Evolutionary conservation across 2,113 vertebrate species (phyloP), one percentile per base, ranked within the genome.

Genomic region (Strix aluco): DNA sequence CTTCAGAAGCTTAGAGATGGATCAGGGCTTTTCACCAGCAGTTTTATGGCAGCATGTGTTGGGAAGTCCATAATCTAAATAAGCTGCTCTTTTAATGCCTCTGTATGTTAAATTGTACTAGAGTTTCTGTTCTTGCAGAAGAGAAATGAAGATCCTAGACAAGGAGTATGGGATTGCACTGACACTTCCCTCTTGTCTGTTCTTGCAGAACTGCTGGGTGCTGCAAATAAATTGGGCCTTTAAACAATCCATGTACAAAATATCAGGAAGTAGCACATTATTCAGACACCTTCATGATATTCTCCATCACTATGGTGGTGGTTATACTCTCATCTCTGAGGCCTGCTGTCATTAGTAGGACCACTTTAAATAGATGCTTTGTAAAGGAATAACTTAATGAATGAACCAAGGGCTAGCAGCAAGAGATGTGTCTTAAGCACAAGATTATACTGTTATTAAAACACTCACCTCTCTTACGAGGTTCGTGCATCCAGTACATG

Each of bases 241-340:
- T 49, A 42, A 4, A 4, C 16, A 47, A 20, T 32, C 25, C 10
- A 0, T 18, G 4, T 13, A 11, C 6, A 15, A 38, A 58, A 15
- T 17, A 11, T 0, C 8, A 19, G 22, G 11, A 57, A 3, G 20
- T 6, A 29, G 21, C 1, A 12, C 23, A 0, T 65, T 11, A 5
- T 25, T 26, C 25, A 34, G 40, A 3, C 5, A 21, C 23, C 15
- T 54, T 54, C 8, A 0, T 10, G 57, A 32, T 66, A 13, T 54
- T 90, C 22, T n/a, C 12, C 38, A 59, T 44, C 27, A 13, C 3
- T 7, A 5, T 36, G 17, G 14, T 47, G 29, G 8, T 16, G 80
- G 59, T 16, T 16, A 3, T 11, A 25, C 47, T 30, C 42, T 44
- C n/a, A 6, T 40, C 57, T 74, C 73, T 26, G 65, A 42, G 22